These are phyloP conservation scores for Himalopsyche tibetana DNA, from an alignment of 2,888 invertebrate species.

Conservation along the genomic window DNA sequence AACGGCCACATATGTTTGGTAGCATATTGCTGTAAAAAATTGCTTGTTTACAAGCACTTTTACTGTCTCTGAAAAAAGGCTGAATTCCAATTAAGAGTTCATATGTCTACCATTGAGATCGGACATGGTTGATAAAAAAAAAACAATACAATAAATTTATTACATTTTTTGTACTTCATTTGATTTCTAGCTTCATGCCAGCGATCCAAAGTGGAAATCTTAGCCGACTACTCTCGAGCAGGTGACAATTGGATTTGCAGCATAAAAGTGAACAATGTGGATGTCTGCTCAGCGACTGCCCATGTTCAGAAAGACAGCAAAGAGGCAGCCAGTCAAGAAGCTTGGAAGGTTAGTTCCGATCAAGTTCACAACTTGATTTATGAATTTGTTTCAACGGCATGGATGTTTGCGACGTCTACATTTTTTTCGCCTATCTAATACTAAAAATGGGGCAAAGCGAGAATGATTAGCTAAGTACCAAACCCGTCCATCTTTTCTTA, in stretches of 20 bases:
- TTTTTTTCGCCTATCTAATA: no score
- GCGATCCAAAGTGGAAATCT: slow-evolving; percentile 49
- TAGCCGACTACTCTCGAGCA: background rate
- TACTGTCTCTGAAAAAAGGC: no score
- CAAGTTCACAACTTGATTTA: no score
- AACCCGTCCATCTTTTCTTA: no score
- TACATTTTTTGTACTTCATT: background rate
- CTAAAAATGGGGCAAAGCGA: no score
- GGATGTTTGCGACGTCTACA: background rate
- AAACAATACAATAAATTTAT: background rate
- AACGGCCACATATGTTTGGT: no score
- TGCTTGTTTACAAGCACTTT: no score
- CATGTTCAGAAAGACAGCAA: slow-evolving; percentile 57
- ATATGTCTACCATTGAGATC: no score
- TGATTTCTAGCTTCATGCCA: slow-evolving; percentile 60
- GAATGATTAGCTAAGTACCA: no score
- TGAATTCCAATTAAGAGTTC: no score
- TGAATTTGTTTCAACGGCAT: background rate
- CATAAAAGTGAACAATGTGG: slow-evolving; percentile 51
- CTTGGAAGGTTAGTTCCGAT: slow-evolving; percentile 51
- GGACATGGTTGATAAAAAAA: no score
- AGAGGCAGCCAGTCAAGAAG: slow-evolving; percentile 50
- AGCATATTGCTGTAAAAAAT: no score
- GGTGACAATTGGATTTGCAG: slow-evolving; percentile 45
- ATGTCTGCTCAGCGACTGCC: slow-evolving; percentile 41